Conservation (phyloP, 2,113 vertebrate species). For the Chloroceryle aenea region DNA sequence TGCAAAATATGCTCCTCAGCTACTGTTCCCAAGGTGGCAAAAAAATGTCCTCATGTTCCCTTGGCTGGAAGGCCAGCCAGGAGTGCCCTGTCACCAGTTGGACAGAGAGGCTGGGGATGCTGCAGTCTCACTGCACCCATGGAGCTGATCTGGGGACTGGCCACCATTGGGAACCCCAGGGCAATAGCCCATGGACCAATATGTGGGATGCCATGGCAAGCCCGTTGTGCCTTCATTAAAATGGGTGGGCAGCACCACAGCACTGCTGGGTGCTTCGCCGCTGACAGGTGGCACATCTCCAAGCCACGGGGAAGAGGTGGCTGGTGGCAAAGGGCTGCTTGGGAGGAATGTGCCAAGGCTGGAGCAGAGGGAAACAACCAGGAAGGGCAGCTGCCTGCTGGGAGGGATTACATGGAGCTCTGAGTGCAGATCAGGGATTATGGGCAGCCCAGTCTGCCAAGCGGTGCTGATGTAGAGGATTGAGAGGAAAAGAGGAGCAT, state of each 20-base stretch:
- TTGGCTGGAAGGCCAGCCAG: background rate
- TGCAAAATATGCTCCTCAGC: background rate
- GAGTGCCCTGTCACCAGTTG: background rate
- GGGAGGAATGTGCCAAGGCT: background rate
- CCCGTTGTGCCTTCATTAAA: background rate
- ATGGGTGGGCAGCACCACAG: background rate
- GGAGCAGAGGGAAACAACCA: background rate
- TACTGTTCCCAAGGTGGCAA: background rate
- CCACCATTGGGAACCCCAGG: background rate
- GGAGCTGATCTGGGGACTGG: background rate
- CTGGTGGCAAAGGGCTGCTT: background rate
- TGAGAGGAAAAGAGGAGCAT: background rate
- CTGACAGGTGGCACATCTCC: background rate
- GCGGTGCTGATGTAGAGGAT: background rate
- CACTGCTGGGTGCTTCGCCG: background rate
- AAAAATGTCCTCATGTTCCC: background rate
- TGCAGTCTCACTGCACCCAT: fast-evolving
- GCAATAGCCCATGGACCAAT: background rate
- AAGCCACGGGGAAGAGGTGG: background rate
- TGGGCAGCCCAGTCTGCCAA: background rate
- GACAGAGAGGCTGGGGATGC: background rate
- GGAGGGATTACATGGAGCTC: background rate
- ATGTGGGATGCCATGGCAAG: background rate
- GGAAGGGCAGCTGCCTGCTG: background rate
- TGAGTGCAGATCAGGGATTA: background rate